Evolutionary conservation across 2,113 vertebrate species (phyloP).

Genomic region (Patagioenas fasciata): DNA sequence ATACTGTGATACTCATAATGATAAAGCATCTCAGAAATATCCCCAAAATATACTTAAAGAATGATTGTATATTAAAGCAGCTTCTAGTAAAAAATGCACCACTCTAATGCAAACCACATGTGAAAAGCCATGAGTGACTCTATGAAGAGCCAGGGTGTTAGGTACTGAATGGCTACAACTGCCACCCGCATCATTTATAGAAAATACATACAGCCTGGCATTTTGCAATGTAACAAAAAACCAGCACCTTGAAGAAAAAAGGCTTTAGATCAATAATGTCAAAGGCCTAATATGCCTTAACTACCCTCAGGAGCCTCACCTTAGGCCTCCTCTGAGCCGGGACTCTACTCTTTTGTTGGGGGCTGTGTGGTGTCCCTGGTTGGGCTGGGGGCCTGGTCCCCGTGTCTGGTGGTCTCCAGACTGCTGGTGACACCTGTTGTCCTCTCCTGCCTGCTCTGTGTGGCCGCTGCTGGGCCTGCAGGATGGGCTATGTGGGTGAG

Average conservation of each 20-base stretch:
- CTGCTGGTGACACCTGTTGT: rapidly evolving
- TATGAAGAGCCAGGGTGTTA: rapidly evolving
- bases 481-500: rapidly evolving
- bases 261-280: rapidly evolving
- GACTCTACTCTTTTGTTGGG: rapidly evolving
- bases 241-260: too few relatives aligned
- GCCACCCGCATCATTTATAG: background rate
- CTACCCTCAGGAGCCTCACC: background rate
- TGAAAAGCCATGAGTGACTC: rapidly evolving
- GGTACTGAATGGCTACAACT: rapidly evolving
- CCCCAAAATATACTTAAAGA: rapidly evolving
- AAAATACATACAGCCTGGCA: background rate
- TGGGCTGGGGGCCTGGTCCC: rapidly evolving
- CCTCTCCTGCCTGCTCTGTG: rapidly evolving
- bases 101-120: rapidly evolving
- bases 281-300: background rate
- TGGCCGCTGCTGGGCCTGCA: rapidly evolving
- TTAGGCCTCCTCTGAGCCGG: rapidly evolving
- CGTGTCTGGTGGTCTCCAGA: rapidly evolving
- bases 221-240: rapidly evolving
- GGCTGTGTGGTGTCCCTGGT: rapidly evolving
- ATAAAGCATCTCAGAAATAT: rapidly evolving
- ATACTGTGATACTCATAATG: rapidly evolving
- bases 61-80: rapidly evolving
- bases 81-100: rapidly evolving